Base-by-base conservation (phyloP, 2,888 invertebrate genomes). In the Plagiodera versicolora region DNA sequence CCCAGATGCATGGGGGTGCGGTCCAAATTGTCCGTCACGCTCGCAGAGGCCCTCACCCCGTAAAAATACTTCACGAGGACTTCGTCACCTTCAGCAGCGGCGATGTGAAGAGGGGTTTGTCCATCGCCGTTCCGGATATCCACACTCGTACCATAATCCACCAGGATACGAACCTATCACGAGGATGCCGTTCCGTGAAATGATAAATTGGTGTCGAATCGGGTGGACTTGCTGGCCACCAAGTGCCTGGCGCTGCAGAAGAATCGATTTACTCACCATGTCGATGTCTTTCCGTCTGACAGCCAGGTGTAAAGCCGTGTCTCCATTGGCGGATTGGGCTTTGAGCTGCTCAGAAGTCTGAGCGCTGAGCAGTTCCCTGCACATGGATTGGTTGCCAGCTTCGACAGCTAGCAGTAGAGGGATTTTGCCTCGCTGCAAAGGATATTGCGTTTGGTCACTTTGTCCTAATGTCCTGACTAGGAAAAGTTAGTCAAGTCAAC, bases 31-130 rank as follows among this genome's bases (percentile, higher is more conserved):
- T 99, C 98, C 58, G 92, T 88, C 71, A 98, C 90, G 70, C 94
- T 92, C 3, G 98, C 96, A 70, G 95, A 95, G 11, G 98, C 98
- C 71, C 95, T 88, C 57, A 95, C 92, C 51, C 94, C 91, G 79
- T 96, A 95, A 79, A 99, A 94, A 80, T 95, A 95, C 80, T 98
- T 98, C 47, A 98, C 91, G 65, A 98, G 83, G 0, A 89, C 86
- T 76, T 98, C 98, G 76, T 99, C 98, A 0, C 98, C 98, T 77
- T 95, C 94, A 32, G 94, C 93, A 2, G 98, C 95, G 0, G 97
- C 95, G 69, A 99, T 92, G 78, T 99, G 98, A 51, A 99, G 82
- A 0, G 98, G 87, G 0, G 98, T 96, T 80, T 96, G 94, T 0
- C 98, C 98, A 61, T 95, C 92, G 2, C 92, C 91, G 78, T 98